Base-by-base conservation (phyloP, 2,797 vertebrate species). In the Vultur gryphus region DNA sequence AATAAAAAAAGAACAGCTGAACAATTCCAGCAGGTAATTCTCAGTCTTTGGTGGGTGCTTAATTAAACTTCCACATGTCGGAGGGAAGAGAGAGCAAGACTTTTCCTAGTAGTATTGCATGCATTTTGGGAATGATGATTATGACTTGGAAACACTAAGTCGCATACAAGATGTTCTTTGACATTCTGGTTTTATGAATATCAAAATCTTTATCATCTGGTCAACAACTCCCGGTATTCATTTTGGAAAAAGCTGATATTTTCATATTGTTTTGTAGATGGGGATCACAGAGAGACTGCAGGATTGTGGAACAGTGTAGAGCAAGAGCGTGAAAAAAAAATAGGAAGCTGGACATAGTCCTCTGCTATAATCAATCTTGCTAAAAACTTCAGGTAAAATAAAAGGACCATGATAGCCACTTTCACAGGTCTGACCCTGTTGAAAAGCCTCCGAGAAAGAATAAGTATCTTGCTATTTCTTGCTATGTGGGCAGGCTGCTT, bases 131-230 rank as follows among this genome's bases (percentile, higher is more conserved):
- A 88, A 92, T 72, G 61, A 91, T 1, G 2, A 55, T 52, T 93
- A 48, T 3, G 41, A 96, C 89, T 95, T 96, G 92, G 90, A 96
- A 95, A 87, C 87, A 33, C 81, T 90, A 91, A 87, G 87, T 96
- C 54, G 93, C 93, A 94, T 91, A 76, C 90, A 97, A 93, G 90
- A 96, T 96, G 84, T 96, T 96, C 84, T 90, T 86, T 97, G 89
- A 92, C 83, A 90, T 96, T 93, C 82, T 93, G 29, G 12, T 94
- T 96, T 87, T 79, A 78, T 96, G 95, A 97, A 94, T 96, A 94
- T 92, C 91, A 94, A 95, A 96, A 31, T 94, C 77, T 96, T 96
- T 92, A 91, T 96, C 54, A 97, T 95, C 89, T 92, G 92, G 89
- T 95, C 93, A 96, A 90, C 71, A 95, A 83, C 81, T 95, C 90